A percentile compares a stretch with the other conserved stretches of the same genome.
These are phyloP conservation scores for Heliothis virescens DNA, from an alignment of 1,140 invertebrate genomes.

Conservation along the genomic window DNA sequence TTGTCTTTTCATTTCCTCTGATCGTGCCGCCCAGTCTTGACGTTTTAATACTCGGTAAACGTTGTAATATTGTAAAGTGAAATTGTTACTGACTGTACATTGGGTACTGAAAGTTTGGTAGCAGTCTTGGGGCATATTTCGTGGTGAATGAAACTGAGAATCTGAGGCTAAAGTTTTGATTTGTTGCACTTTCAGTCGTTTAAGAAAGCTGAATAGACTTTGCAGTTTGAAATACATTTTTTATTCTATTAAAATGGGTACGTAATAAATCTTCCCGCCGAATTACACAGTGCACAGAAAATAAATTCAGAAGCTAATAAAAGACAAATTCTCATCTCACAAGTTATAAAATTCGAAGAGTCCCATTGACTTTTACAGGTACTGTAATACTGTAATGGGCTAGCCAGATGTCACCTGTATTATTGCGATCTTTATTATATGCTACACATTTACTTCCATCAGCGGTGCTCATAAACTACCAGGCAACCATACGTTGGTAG, in stretches of 20 bases:
- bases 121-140: constrained; percentile 10
- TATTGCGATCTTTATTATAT: constrained; percentile 20
- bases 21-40: constrained; percentile 13
- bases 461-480: constrained; percentile 23
- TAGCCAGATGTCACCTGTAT: constrained; percentile 21
- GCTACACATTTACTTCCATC: constrained; percentile 19
- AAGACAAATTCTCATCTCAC: constrained; percentile 5
- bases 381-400: constrained; percentile 20
- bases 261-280: too few species aligned
- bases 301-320: not conserved
- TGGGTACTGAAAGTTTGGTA: not conserved
- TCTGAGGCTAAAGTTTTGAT: constrained; percentile 20
- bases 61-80: not conserved
- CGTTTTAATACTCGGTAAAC: constrained; percentile 25
- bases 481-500: constrained; percentile 13
- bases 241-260: not conserved
- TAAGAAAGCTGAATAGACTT: not conserved
- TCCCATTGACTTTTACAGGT: constrained; percentile 37
- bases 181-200: constrained; percentile 15
- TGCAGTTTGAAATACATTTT: not conserved
- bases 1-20: constrained; percentile 37
- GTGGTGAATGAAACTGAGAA: constrained; percentile 33
- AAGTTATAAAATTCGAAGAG: constrained; percentile 16
- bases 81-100: constrained; percentile 12
- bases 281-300: too few species aligned